Evolutionary conservation across 2,888 invertebrate species (phyloP).

Genomic region (Parnassius apollo): DNA sequence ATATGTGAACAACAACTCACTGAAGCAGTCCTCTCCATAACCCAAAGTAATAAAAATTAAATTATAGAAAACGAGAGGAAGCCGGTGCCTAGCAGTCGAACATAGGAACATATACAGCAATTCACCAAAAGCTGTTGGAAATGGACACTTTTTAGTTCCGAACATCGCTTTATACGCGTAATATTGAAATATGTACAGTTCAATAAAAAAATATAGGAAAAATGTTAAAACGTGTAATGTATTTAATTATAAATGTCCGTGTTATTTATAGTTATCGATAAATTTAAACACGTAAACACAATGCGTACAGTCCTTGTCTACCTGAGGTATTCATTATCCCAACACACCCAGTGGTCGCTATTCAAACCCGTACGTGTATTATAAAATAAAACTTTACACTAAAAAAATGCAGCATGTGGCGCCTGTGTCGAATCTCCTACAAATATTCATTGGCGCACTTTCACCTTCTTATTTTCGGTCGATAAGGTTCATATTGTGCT

Average conservation of each 20-base stretch:
- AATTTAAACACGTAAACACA: conserved; percentile 29
- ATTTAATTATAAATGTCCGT: conserved; percentile 26
- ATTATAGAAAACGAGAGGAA: too few relatives aligned
- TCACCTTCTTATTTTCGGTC: conserved; percentile 32
- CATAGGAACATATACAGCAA: too few relatives aligned
- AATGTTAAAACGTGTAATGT: conserved; percentile 12
- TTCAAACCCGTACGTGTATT: conserved; percentile 62
- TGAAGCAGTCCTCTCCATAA: too few relatives aligned
- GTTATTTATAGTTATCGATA: conserved; percentile 24
- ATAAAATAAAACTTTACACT: conserved; percentile 67
- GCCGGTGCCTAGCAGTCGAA: too few relatives aligned
- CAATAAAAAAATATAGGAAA: too few relatives aligned
- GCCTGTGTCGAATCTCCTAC: conserved; percentile 52
- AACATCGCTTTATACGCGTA: too few relatives aligned
- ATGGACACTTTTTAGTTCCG: too few relatives aligned
- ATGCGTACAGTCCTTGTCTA: conserved; percentile 32
- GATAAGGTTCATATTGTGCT: conserved; percentile 39
- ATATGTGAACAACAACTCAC: too few relatives aligned
- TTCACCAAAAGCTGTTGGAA: too few relatives aligned
- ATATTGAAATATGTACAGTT: too few relatives aligned
- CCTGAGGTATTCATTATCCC: conserved; percentile 38
- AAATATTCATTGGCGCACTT: conserved; percentile 8
- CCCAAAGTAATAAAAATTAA: too few relatives aligned
- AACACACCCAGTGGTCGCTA: conserved; percentile 48
- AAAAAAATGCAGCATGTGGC: conserved; percentile 70